Evolutionary conservation across 1,140 invertebrate species (phyloP).

Genomic region (Ceratosolen solmsi): DNA sequence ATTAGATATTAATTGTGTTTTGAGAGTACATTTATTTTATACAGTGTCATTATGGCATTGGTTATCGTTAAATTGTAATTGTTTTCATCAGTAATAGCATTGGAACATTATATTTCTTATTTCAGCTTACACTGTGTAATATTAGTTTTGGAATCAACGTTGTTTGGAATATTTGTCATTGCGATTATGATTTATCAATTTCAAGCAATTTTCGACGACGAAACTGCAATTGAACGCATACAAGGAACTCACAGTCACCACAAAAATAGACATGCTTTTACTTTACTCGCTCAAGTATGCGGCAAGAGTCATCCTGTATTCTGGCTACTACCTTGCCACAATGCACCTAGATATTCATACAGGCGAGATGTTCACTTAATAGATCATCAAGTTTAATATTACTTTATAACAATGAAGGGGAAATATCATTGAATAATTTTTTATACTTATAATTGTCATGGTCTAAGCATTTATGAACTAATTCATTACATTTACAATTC

Average conservation of each 20-base stretch:
- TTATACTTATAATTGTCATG: not conserved
- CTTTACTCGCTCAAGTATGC: conserved; percentile 85
- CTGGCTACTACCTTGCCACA: conserved; percentile 79
- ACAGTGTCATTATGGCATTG: too few species aligned
- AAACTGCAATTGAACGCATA: conserved; percentile 86
- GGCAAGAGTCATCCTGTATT: conserved; percentile 81
- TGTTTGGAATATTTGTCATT: conserved; percentile 93
- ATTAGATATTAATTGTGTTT: too few species aligned
- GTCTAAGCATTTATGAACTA: too few species aligned
- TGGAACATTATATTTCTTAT: conserved; percentile 56
- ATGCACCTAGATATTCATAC: conserved; percentile 73
- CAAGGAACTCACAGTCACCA: conserved; percentile 81
- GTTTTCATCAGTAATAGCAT: too few species aligned
- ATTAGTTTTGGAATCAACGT: conserved; percentile 85
- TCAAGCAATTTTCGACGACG: conserved; percentile 86
- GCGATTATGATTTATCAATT: conserved; percentile 93
- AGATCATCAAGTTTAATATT: conserved; percentile 75
- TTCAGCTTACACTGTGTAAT: conserved; percentile 89
- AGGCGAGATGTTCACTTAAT: conserved; percentile 76
- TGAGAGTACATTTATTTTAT: too few species aligned
- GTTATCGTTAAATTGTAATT: too few species aligned
- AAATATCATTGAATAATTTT: conserved; percentile 3
- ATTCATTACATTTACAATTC: too few species aligned
- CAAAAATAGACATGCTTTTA: conserved; percentile 79
- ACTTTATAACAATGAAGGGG: not conserved